Evolutionary conservation across 2,888 invertebrate species (phyloP).

Genomic region (Lapara coniferarum): DNA sequence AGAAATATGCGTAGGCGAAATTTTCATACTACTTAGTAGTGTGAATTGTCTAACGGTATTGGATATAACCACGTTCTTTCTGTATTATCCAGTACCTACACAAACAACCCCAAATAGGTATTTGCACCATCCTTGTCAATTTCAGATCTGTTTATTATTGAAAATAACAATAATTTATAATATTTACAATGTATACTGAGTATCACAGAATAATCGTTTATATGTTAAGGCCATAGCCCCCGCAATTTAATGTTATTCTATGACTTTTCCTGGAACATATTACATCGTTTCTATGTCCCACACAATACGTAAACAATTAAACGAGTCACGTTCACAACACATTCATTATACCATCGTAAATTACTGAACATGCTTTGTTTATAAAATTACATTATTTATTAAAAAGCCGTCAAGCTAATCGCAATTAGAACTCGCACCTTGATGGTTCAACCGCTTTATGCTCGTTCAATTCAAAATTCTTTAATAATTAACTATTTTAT

Average conservation of each 20-base stretch:
- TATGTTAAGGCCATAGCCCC: neutral
- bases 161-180: neutral
- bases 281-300: neutral
- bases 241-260: slow-evolving; percentile 10
- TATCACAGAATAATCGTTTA: neutral
- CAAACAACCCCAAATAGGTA: neutral
- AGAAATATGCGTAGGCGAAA: neutral
- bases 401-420: too few species aligned
- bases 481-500: too few species aligned
- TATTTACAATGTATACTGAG: neutral
- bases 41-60: neutral
- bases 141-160: neutral
- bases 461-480: too few species aligned
- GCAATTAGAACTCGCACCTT: too few species aligned
- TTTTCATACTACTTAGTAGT: too few species aligned
- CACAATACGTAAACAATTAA: neutral
- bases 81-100: neutral
- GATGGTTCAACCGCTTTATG: too few species aligned
- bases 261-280: neutral
- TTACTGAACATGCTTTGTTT: neutral
- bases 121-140: too few species aligned
- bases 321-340: neutral
- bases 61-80: neutral
- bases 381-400: neutral
- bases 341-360: neutral